A percentile compares a stretch with the other conserved stretches of the same genome.
These are phyloP conservation scores for Caenorhabditis imperialis DNA, from an alignment of 2,888 invertebrate species.

Conservation along the genomic window DNA sequence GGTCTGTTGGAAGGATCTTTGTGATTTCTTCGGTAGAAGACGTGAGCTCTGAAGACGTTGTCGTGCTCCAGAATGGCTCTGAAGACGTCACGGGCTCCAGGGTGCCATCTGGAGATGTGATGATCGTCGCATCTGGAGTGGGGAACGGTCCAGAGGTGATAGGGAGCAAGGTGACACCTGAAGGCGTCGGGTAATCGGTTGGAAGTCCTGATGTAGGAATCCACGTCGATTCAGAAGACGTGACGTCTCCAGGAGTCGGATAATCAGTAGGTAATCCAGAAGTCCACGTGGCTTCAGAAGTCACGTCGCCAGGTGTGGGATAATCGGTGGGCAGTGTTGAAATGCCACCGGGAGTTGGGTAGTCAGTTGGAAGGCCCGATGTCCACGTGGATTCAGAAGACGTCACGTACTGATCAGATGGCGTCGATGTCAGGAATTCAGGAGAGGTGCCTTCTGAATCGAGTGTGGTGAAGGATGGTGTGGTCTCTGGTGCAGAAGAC, in stretches of 20 bases:
- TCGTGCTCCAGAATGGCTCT: too few species aligned
- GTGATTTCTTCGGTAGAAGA: conserved; percentile 28
- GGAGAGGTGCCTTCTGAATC: too few species aligned
- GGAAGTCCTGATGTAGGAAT: neutral
- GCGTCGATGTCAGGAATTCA: too few species aligned
- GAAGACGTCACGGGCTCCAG: neutral
- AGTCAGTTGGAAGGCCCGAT: too few species aligned
- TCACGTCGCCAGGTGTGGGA: neutral
- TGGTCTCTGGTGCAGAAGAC: conserved; percentile 2
- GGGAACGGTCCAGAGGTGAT: conserved; percentile 4
- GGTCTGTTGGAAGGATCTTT: conserved; percentile 33
- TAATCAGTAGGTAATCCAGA: too few species aligned
- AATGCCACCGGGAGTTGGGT: too few species aligned
- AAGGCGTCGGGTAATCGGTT: conserved; percentile 7
- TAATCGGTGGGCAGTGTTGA: too few species aligned
- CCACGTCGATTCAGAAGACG: neutral
- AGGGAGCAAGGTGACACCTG: conserved; percentile 7
- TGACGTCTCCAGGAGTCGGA: conserved; percentile 13
- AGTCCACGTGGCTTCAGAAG: neutral
- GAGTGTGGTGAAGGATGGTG: too few species aligned
- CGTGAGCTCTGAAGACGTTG: conserved; percentile 12
- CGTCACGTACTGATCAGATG: too few species aligned
- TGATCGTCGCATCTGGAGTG: conserved; percentile 7
- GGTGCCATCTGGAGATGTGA: conserved; percentile 29
- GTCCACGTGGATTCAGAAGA: too few species aligned